Percentiles rank a stretch among this genome's conserved stretches.
Evolutionary conservation across 2,888 invertebrate genomes (phyloP).

Genomic region (Abscondita cerata): DNA sequence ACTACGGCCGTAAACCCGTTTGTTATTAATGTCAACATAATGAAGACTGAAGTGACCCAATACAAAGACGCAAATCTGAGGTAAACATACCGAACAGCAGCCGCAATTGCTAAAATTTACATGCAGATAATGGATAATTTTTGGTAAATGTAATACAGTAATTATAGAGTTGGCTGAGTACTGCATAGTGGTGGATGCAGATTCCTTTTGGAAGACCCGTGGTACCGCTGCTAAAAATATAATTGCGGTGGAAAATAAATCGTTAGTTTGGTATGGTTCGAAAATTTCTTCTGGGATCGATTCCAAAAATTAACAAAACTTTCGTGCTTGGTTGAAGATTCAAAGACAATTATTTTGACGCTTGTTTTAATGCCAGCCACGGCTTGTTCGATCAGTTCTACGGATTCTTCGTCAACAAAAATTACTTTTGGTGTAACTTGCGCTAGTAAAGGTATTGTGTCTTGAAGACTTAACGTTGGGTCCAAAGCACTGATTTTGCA

Average conservation of each 20-base stretch:
- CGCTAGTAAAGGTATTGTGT: conserved; percentile 23
- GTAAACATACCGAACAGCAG: neutral
- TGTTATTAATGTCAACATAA: conserved; percentile 36
- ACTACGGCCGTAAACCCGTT: conserved; percentile 43
- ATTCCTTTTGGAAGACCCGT: conserved; percentile 45
- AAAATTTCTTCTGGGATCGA: conserved; percentile 28
- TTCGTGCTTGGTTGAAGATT: conserved; percentile 23
- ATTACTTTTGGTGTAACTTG: conserved; percentile 32
- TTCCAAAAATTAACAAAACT: conserved; percentile 14
- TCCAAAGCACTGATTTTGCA: conserved; percentile 9
- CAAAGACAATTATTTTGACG: conserved; percentile 14
- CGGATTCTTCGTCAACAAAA: conserved; percentile 13
- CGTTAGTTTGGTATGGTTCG: conserved; percentile 23
- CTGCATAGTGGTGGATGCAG: conserved; percentile 37
- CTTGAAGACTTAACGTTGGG: conserved; percentile 10
- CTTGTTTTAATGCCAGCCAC: neutral
- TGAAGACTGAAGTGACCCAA: conserved; percentile 46
- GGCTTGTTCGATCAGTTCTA: conserved; percentile 10
- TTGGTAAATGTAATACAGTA: too few species aligned
- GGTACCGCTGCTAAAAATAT: conserved; percentile 46
- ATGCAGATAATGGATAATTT: too few species aligned
- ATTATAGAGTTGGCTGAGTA: conserved; percentile 5
- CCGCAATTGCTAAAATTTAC: too few species aligned
- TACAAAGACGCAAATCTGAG: conserved; percentile 43
- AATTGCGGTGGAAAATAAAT: conserved; percentile 32